These are phyloP conservation scores for Leptobrachium ailaonicum DNA, from an alignment of 2,113 vertebrate genomes.

Conservation along the genomic window DNA sequence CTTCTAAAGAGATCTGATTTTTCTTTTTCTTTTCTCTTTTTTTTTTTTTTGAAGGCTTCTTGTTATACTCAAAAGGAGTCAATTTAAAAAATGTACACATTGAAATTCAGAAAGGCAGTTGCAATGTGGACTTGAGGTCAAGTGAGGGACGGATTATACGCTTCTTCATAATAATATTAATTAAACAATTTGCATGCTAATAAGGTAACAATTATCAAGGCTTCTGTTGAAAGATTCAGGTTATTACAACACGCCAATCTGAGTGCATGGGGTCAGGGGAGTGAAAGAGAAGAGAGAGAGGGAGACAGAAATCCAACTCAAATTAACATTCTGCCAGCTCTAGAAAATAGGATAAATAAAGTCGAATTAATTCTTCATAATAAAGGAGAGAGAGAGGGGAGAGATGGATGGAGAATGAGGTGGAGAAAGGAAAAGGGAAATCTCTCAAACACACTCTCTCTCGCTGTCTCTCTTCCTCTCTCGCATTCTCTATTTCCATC, in stretches of 20 bases:
- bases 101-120: slow-evolving; percentile 84
- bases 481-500: too few relatives aligned
- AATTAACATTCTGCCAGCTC: slow-evolving; percentile 99
- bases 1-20: slow-evolving; percentile 65
- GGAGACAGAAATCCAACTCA: slow-evolving; percentile 93
- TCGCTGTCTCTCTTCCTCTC: too few relatives aligned
- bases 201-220: slow-evolving; percentile 99
- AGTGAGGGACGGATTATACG: slow-evolving; percentile 99
- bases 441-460: too few relatives aligned
- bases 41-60: slow-evolving; percentile 68
- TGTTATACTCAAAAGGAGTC: slow-evolving; percentile 81
- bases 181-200: slow-evolving; percentile 99
- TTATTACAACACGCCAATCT: slow-evolving; percentile 99
- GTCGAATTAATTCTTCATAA: slow-evolving; percentile 98
- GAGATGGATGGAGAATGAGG: slow-evolving; percentile 59
- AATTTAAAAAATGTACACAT: slow-evolving; percentile 84
- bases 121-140: slow-evolving; percentile 95
- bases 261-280: slow-evolving; percentile 94
- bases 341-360: slow-evolving; percentile 99
- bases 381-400: slow-evolving; percentile 73
- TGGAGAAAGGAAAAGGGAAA: slow-evolving; percentile 50
- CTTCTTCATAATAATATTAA: slow-evolving; percentile 99
- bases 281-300: slow-evolving; percentile 75
- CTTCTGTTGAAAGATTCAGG: slow-evolving; percentile 99
- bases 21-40: too few relatives aligned